phyloP scores from a whole-genome alignment of 2,888 invertebrate species.

The Morinoia aosen region DNA sequence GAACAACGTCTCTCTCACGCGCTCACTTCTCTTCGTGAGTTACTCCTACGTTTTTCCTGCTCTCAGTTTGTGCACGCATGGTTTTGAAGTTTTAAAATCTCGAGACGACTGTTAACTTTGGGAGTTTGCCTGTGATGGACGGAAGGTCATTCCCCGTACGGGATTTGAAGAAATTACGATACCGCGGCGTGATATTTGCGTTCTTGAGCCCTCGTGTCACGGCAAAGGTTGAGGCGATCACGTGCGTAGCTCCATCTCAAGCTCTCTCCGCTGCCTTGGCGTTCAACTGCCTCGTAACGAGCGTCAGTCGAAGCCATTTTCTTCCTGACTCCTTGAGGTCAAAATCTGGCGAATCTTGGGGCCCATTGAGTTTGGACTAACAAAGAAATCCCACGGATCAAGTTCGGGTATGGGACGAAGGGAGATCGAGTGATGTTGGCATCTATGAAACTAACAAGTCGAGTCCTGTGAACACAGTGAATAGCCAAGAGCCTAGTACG shows the following conservation, averaged over 20 bases:
- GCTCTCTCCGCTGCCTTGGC: background rate
- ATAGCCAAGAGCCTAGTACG: background rate
- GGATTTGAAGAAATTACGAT: conserved; percentile 15
- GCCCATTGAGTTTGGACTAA: background rate
- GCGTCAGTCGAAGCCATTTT: background rate
- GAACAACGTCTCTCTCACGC: background rate
- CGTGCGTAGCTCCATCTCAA: background rate
- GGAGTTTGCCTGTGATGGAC: background rate
- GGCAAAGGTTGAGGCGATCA: conserved; percentile 25
- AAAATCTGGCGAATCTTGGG: background rate
- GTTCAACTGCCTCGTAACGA: background rate
- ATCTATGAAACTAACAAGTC: too few species aligned
- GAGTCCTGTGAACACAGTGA: too few species aligned
- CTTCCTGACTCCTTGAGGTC: background rate
- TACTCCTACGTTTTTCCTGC: background rate
- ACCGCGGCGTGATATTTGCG: background rate
- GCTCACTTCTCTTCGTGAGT: background rate
- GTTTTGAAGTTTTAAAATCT: background rate
- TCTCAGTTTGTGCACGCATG: background rate
- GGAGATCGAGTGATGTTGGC: background rate
- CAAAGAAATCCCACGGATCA: background rate
- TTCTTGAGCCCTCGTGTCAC: background rate
- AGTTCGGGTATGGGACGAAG: background rate
- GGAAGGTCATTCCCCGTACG: conserved; percentile 6
- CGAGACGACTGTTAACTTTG: background rate